Conservation (phyloP, 2,888 invertebrate genomes). For the Spodoptera exigua region DNA sequence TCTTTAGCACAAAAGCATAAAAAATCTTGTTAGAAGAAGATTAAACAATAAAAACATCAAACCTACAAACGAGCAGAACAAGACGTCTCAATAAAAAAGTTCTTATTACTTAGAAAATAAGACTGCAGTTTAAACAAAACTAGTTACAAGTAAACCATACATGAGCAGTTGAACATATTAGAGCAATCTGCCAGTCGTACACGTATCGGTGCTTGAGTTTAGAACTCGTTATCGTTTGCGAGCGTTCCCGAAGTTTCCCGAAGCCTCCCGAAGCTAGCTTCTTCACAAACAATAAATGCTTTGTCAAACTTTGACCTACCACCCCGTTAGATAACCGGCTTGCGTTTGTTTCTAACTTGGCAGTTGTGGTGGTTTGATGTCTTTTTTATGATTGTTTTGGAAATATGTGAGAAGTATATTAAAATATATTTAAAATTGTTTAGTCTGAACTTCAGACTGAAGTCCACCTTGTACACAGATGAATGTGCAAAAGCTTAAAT, state of each 20-base stretch:
- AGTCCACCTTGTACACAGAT: too few relatives aligned
- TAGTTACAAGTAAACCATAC: slow-evolving; percentile 34
- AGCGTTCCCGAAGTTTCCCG: slow-evolving; percentile 57
- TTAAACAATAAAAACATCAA: too few relatives aligned
- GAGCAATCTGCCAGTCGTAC: slow-evolving; percentile 50
- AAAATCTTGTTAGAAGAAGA: too few relatives aligned
- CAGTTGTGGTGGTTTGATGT: slow-evolving; percentile 58
- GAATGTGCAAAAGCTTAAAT: too few relatives aligned
- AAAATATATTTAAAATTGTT: slow-evolving; percentile 1
- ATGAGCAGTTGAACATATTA: slow-evolving; percentile 51
- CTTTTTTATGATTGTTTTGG: slow-evolving; percentile 51
- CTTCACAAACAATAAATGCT: slow-evolving; percentile 83
- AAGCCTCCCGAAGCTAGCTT: slow-evolving; percentile 63
- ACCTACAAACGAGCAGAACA: too few relatives aligned
- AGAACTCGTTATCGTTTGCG: slow-evolving; percentile 80
- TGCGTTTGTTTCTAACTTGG: slow-evolving; percentile 76
- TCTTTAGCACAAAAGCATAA: too few relatives aligned
- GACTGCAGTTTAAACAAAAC: too few relatives aligned
- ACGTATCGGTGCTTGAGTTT: slow-evolving; percentile 65
- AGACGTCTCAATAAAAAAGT: too few relatives aligned
- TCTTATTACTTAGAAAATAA: too few relatives aligned
- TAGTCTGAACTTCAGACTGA: too few relatives aligned
- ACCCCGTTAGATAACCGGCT: slow-evolving; percentile 74
- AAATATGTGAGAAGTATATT: slow-evolving; percentile 12
- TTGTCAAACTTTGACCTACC: slow-evolving; percentile 78